phyloP scores from a whole-genome alignment of 2,113 vertebrate species.

The Paratilapia polleni region DNA sequence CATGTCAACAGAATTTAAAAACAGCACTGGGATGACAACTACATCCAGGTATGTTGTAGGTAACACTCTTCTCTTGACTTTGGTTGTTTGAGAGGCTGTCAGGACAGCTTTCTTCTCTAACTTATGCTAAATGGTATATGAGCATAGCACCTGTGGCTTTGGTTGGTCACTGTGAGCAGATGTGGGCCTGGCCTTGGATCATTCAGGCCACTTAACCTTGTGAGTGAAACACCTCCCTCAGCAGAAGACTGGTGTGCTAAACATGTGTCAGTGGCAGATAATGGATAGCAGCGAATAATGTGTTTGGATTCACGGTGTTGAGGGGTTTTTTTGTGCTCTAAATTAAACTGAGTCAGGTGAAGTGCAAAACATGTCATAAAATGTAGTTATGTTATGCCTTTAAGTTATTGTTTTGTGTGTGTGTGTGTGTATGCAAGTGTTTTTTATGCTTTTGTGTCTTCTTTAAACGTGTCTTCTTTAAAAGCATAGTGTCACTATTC shows the following conservation, averaged over 20 bases:
- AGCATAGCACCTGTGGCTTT: neutral
- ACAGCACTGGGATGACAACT: neutral
- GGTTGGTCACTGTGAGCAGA: conserved; percentile 14
- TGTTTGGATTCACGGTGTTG: neutral
- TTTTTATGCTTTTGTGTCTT: neutral
- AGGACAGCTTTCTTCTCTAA: neutral
- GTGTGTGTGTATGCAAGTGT: neutral
- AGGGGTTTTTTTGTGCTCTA: neutral
- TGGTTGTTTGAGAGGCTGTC: neutral
- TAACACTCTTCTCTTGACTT: neutral
- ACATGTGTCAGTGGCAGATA: conserved; percentile 29
- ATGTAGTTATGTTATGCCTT: neutral
- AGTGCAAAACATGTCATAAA: neutral
- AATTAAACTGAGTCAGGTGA: neutral
- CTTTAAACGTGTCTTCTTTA: fast-evolving
- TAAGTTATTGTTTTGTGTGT: neutral
- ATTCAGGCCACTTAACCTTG: neutral
- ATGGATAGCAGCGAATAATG: neutral
- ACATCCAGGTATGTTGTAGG: neutral
- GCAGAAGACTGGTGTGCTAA: neutral
- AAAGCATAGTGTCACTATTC: neutral
- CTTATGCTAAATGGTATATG: neutral
- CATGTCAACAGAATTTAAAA: conserved; percentile 9
- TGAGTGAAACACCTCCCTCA: neutral
- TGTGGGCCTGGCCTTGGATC: neutral